Conservation (phyloP, 2,797 vertebrate species). For the Buphagus erythrorhynchus region DNA sequence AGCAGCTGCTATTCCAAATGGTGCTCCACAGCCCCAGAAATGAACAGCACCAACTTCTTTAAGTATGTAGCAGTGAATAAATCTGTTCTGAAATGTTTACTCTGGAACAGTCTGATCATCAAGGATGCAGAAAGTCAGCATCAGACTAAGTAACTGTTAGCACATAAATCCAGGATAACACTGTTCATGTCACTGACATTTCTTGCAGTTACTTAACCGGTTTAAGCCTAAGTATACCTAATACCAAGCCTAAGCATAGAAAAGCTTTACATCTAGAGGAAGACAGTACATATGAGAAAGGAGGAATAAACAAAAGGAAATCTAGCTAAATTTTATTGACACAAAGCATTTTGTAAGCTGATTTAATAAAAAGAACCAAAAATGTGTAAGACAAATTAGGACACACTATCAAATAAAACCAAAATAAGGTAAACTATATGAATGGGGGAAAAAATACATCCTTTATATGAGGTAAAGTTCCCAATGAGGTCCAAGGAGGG, state of each 20-base stretch:
- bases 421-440: background rate
- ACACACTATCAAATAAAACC: background rate
- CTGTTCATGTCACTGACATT: background rate
- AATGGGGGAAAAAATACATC: background rate
- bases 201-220: background rate
- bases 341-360: background rate
- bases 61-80: constrained; percentile 22
- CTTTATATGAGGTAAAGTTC: background rate
- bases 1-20: constrained; percentile 56
- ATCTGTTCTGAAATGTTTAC: constrained; percentile 42
- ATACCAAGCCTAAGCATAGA: background rate
- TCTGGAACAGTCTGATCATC: background rate
- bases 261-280: background rate
- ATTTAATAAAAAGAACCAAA: background rate
- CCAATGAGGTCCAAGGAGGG: background rate
- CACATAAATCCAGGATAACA: background rate
- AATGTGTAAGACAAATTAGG: fast-evolving
- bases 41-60: constrained; percentile 24
- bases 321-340: background rate
- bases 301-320: background rate
- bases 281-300: background rate
- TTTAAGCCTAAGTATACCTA: background rate
- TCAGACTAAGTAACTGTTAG: background rate
- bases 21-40: constrained; percentile 29
- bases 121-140: background rate